Conservation (phyloP, 2,888 invertebrate species). For the Dicycla oo region DNA sequence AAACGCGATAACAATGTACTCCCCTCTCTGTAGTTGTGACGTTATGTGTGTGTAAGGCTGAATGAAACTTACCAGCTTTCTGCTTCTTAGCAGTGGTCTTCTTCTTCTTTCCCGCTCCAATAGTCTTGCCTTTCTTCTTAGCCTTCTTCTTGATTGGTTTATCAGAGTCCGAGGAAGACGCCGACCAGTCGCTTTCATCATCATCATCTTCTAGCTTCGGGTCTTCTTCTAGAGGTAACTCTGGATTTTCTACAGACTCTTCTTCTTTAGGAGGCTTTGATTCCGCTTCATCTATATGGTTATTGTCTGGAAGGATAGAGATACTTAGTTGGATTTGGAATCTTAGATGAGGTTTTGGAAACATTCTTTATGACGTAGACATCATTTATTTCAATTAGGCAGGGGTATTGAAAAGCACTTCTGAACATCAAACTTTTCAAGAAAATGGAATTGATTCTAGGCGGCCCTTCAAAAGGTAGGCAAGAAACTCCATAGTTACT, state of each 20-base stretch:
- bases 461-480: too few relatives aligned
- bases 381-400: too few relatives aligned
- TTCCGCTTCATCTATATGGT: slow-evolving; percentile 62
- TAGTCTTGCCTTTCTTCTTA: slow-evolving; percentile 71
- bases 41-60: too few relatives aligned
- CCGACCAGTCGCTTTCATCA: slow-evolving; percentile 75
- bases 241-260: slow-evolving; percentile 19
- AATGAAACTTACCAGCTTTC: slow-evolving; percentile 53
- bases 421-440: too few relatives aligned
- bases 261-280: slow-evolving; percentile 73
- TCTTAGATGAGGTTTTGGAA: not conserved
- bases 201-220: slow-evolving; percentile 54
- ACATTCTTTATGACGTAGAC: too few relatives aligned
- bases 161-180: slow-evolving; percentile 82
- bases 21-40: too few relatives aligned
- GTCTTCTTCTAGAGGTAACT: slow-evolving; percentile 62
- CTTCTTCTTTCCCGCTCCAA: slow-evolving; percentile 75
- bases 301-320: not conserved
- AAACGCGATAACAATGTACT: too few relatives aligned
- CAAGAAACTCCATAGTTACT: too few relatives aligned
- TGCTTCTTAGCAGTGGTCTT: slow-evolving; percentile 66
- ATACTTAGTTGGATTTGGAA: not conserved
- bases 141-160: slow-evolving; percentile 81
- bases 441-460: too few relatives aligned
- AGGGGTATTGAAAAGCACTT: too few relatives aligned